Base-by-base conservation (phyloP, 64 coral and sea anemone genomes). In the Acropora tenuis region DNA sequence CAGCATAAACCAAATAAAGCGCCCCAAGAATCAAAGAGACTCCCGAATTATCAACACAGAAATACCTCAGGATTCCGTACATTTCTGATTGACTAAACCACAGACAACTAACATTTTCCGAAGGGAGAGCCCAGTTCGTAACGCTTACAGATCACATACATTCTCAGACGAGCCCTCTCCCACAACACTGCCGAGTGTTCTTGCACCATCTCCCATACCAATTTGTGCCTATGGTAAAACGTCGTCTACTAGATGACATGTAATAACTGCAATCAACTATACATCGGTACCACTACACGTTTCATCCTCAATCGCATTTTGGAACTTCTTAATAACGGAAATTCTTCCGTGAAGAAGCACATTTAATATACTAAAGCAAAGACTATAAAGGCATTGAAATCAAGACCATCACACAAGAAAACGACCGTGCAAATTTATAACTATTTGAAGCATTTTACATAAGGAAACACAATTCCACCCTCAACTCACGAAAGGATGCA, bases 61-160 rank as follows among this genome's bases (percentile, higher is more conserved):
- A 45, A 41, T 88, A 93, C 49, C 71, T 74, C 30, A 87, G 73
- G 6, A 74, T 88, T 47, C 85, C 76, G 17, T 93, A 73, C 53
- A 75, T 93, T 15, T 93, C 83, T 12, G 83, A 93, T 50, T 0
- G 59, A 8, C 30, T 80, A 15, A 57, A 86, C 49, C 16, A 50
- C 74, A 87, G 78, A 52, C 9, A 3, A 55, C 50, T 55, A 55
- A 55, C 50, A 55, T 55, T 55, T 55, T 55, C 50, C 3, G 50
- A 55, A 55, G 9, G 9, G 50, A 55, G 9, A 55, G 9, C 50
- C 50, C 50, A 55, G 50, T 55, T 4, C 9, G 50, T 8, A 55
- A 4, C 9, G 50, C 50, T 8, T 8, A 55, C 50, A 55, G 9
- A 55, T 55, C 50, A 3, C 50, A n/a, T n/a, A 55, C 50, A 55